Conservation (phyloP, 2,113 vertebrate genomes). For the Meriones unguiculatus region DNA sequence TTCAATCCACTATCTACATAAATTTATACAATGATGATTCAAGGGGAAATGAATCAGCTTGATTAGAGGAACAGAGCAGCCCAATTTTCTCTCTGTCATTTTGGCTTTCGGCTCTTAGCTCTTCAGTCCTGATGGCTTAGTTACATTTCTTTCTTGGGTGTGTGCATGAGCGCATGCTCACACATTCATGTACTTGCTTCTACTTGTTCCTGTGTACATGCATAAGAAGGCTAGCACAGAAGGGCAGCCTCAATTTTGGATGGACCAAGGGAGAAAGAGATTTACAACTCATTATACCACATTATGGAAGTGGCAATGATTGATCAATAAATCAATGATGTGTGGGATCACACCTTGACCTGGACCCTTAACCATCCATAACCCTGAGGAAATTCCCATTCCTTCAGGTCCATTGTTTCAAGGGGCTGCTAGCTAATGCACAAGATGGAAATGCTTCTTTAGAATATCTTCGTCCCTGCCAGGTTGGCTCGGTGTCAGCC, state of each 20-base stretch:
- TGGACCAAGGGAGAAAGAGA: not conserved
- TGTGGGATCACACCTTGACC: not conserved
- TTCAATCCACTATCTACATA: not conserved
- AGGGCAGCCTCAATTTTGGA: not conserved
- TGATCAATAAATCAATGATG: not conserved
- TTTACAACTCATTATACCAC: no score
- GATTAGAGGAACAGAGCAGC: constrained; percentile 19
- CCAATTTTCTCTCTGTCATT: not conserved
- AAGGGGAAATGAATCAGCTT: constrained; percentile 11
- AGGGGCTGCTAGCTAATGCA: not conserved
- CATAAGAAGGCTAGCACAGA: not conserved
- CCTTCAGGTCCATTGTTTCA: not conserved
- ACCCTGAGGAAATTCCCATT: not conserved
- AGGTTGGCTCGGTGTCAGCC: not conserved
- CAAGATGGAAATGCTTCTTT: not conserved
- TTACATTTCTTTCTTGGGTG: not conserved
- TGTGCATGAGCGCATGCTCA: not conserved
- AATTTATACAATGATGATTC: constrained; percentile 36
- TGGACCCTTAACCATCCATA: not conserved
- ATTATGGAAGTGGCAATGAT: not conserved
- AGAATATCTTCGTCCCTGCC: not conserved
- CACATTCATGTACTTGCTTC: not conserved
- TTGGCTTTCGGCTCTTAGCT: not conserved
- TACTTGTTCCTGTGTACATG: not conserved
- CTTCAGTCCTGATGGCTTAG: not conserved